Conservation (phyloP, 2,797 vertebrate genomes). For the Glossophaga mutica region DNA sequence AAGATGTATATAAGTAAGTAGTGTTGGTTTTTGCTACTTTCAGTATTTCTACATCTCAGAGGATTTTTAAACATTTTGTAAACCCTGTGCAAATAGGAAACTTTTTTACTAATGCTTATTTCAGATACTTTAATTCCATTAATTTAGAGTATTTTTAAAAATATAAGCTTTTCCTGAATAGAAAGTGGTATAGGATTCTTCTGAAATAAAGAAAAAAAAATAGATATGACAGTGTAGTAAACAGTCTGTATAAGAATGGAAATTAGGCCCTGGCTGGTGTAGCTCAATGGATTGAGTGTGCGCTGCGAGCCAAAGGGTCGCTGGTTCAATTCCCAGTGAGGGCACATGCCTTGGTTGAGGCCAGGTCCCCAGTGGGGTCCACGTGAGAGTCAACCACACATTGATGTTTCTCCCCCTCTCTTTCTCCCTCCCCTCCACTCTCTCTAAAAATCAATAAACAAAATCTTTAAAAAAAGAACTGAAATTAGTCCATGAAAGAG, state of each 20-base stretch:
- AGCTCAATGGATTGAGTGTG: no score
- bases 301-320: no score
- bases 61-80: slow-evolving; percentile 26
- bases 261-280: no score
- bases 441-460: no score
- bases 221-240: background rate
- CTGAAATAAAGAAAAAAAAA: background rate
- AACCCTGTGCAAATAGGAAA: background rate
- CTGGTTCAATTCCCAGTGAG: no score
- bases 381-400: no score
- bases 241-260: background rate
- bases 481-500: background rate
- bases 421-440: no score
- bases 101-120: background rate
- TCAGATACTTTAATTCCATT: slow-evolving; percentile 10
- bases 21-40: background rate
- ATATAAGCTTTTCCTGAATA: background rate
- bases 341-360: no score
- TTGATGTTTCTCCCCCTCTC: no score
- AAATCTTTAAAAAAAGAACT: no score
- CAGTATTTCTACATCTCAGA: background rate
- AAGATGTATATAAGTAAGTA: slow-evolving; percentile 17
- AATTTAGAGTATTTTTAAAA: background rate
- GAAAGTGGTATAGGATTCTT: background rate
- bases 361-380: no score